Conservation (phyloP, 2,797 vertebrate genomes). For the Oophaga sylvatica region DNA sequence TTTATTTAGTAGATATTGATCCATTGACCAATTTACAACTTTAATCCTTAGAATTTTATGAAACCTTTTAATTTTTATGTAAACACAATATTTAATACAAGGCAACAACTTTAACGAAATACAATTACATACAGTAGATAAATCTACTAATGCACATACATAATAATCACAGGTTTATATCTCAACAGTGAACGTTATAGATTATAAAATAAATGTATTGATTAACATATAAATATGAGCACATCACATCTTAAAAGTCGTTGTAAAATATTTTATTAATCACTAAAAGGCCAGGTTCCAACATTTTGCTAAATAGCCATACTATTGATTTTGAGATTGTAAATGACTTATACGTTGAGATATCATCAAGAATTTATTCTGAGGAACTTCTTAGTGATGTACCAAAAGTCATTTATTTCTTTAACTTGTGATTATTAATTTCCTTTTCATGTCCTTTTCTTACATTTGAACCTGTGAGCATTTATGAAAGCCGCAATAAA, state of each 20-base stretch:
- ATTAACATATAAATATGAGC: conserved; percentile 11
- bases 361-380: not conserved
- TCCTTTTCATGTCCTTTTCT: not conserved
- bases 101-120: not conserved
- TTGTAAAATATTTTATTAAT: conserved; percentile 25
- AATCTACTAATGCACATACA: not conserved
- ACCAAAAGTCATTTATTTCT: not conserved
- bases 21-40: not conserved
- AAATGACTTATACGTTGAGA: not conserved
- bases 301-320: not conserved
- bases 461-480: too few species aligned
- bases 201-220: conserved; percentile 20
- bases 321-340: conserved; percentile 3
- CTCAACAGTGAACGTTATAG: not conserved
- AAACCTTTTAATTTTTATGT: not conserved
- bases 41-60: not conserved
- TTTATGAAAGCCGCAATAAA: not conserved
- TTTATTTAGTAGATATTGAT: conserved; percentile 10
- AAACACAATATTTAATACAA: not conserved
- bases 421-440: not conserved
- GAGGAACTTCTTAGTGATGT: not conserved
- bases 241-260: not conserved
- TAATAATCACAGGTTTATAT: conserved; percentile 17
- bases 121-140: conserved; percentile 3
- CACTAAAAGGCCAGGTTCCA: not conserved